These are phyloP conservation scores for Auanema sp. DNA, from an alignment of 2,888 invertebrate species.

Conservation along the genomic window DNA sequence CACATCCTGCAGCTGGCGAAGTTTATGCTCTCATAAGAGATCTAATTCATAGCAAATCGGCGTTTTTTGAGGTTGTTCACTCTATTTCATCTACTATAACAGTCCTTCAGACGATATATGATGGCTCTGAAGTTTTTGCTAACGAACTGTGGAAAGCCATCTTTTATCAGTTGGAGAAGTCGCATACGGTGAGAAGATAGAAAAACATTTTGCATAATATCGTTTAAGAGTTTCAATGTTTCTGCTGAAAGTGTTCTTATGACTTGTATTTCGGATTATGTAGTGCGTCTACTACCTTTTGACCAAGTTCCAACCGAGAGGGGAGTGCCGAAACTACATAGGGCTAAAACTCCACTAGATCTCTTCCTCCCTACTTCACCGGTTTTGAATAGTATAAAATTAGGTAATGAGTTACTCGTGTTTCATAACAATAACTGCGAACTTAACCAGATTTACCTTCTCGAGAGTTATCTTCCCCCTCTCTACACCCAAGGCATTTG, in stretches of 20 bases:
- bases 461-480: neutral
- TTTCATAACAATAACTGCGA: neutral
- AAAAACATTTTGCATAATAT: neutral
- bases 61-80: constrained; percentile 33
- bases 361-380: constrained; percentile 41
- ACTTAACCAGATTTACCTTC: neutral
- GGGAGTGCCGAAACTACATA: constrained; percentile 2
- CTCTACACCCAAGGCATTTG: constrained; percentile 33
- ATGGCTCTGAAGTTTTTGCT: constrained; percentile 25
- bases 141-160: constrained; percentile 37
- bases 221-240: constrained; percentile 23
- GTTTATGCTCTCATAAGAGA: constrained; percentile 21
- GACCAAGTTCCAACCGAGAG: constrained; percentile 3
- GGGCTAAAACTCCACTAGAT: constrained; percentile 42
- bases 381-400: constrained; percentile 33
- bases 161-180: constrained; percentile 25
- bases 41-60: constrained; percentile 25
- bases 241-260: constrained; percentile 33
- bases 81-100: neutral
- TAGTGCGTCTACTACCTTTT: constrained; percentile 33
- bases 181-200: constrained; percentile 16
- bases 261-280: constrained; percentile 27
- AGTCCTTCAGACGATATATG: constrained; percentile 20
- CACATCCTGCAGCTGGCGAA: constrained; percentile 14
- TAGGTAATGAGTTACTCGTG: constrained; percentile 22